A percentile compares a stretch with the other conserved stretches of the same genome.
Evolutionary conservation across 2,888 invertebrate genomes (phyloP).

Genomic region (Phaonia tiefii): DNA sequence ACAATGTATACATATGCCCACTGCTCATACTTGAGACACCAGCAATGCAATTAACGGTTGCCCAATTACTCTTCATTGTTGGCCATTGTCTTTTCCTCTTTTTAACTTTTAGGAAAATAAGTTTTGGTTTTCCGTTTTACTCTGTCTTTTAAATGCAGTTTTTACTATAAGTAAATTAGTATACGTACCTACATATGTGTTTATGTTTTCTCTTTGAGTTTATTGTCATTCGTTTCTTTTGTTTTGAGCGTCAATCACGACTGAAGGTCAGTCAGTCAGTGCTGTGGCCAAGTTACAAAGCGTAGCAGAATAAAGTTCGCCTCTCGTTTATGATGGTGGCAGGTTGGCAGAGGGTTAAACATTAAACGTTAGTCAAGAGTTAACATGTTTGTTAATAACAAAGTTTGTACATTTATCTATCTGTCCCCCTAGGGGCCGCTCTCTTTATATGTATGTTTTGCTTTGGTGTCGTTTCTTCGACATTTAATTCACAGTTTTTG

Average conservation of each 20-base stretch:
- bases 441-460: too few relatives aligned
- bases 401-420: too few relatives aligned
- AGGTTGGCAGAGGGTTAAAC: constrained; percentile 10
- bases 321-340: too few relatives aligned
- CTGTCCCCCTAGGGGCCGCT: too few relatives aligned
- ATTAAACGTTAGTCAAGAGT: neutral
- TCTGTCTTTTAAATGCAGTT: constrained; percentile 32
- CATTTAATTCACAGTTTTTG: too few relatives aligned
- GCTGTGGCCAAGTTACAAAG: neutral
- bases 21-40: constrained; percentile 40
- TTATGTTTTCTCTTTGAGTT: constrained; percentile 11
- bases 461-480: too few relatives aligned
- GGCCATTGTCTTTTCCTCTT: neutral
- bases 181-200: constrained; percentile 7
- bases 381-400: neutral
- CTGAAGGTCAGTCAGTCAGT: constrained; percentile 10
- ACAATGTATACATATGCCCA: too few relatives aligned
- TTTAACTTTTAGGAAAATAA: constrained; percentile 24
- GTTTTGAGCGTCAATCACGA: constrained; percentile 10
- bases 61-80: neutral
- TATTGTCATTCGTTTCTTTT: constrained; percentile 12
- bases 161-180: constrained; percentile 17
- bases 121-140: neutral
- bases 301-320: too few relatives aligned
- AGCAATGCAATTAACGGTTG: constrained; percentile 54